Base-by-base conservation (phyloP, 1,140 invertebrate genomes). In the Aphelenchoides fujianensis region DNA sequence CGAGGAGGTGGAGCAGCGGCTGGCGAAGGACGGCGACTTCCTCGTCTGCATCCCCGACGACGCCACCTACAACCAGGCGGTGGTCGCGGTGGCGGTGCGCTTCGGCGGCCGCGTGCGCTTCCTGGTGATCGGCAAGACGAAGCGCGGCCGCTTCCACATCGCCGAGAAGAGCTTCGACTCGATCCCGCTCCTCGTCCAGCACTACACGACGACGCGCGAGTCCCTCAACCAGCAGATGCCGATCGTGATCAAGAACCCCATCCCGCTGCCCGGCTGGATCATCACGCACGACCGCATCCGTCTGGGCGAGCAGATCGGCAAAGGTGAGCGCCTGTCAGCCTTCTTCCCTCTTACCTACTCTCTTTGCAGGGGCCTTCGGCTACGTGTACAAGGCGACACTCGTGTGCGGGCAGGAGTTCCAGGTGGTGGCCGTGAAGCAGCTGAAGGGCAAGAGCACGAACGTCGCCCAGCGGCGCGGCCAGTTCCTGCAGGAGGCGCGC, bases 1-100 rank as follows among this genome's bases (percentile, higher is more conserved):
- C 16, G n/a, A 67, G 27, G 64, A 67, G 2, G 64, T 67, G 64
- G 66, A 67, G 53, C 35, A 67, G 19, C n/a, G n/a, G n/a, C 16
- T 67, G 64, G n/a, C 19, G 1, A 16, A 3, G n/a, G 64, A 67
- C 19, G 64, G 64, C 27, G 63, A 67, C 16, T 67, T 59, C 3
- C 32, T 67, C 2, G 64, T 67, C 28, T 62, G 64, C 31, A 52
- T 67, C n/a, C 27, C 64, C 35, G 64, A 67, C 1, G 62, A 61
- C 9, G 19, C 41, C 16, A 53, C 16, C 19, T 16, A 16, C 16
- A 53, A 53, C 57, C 57, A 53, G 41, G 41, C 41, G 57, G 53
- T 16, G 41, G 57, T 61, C 16, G 57, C 57, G 53, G 16, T 61
- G 16, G 41, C 12, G 12, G 41, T 48, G 12, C 35, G 41, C 27